These are phyloP conservation scores for Neoseiulus cucumeris DNA, from an alignment of 1,140 invertebrate genomes.

Conservation along the genomic window DNA sequence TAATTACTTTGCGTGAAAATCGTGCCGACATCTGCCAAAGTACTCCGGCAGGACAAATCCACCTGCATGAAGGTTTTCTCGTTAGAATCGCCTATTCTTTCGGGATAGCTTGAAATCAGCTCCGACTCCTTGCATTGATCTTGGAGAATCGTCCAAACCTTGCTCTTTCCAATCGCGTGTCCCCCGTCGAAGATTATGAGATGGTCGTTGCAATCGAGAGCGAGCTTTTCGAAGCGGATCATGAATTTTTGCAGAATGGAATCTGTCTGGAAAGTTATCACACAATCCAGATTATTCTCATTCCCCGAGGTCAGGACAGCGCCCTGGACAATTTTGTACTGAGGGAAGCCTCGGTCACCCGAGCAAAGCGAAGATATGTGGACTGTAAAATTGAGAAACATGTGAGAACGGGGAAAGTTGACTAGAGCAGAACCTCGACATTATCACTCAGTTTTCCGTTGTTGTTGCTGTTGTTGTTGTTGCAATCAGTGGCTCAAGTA, in stretches of 20 bases:
- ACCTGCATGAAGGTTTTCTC: slow-evolving; percentile 37
- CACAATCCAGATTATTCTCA: slow-evolving; percentile 67
- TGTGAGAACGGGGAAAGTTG: too few relatives aligned
- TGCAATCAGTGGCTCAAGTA: too few relatives aligned
- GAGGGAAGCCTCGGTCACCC: too few relatives aligned
- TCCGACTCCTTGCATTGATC: neutral
- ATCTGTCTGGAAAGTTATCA: slow-evolving; percentile 76
- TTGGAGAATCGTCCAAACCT: slow-evolving; percentile 39
- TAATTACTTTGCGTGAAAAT: slow-evolving; percentile 77
- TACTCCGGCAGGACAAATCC: slow-evolving; percentile 71
- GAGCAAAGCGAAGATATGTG: too few relatives aligned
- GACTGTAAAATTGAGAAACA: too few relatives aligned
- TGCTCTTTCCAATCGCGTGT: slow-evolving; percentile 58
- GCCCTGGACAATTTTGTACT: slow-evolving; percentile 39
- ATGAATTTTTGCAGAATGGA: slow-evolving; percentile 77
- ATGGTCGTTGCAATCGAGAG: slow-evolving; percentile 78
- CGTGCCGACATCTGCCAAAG: slow-evolving; percentile 56
- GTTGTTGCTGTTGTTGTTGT: too few relatives aligned
- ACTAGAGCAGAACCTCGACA: too few relatives aligned
- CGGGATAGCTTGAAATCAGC: too few relatives aligned
- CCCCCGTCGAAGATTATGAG: slow-evolving; percentile 77
- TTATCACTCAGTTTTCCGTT: too few relatives aligned
- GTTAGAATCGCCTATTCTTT: too few relatives aligned
- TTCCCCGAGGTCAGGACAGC: slow-evolving; percentile 66
- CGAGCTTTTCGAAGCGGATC: slow-evolving; percentile 57